A percentile compares a stretch with the other conserved stretches of the same genome.
These are phyloP conservation scores for Diceros bicornis DNA, from an alignment of 2,797 vertebrate species.

Conservation along the genomic window DNA sequence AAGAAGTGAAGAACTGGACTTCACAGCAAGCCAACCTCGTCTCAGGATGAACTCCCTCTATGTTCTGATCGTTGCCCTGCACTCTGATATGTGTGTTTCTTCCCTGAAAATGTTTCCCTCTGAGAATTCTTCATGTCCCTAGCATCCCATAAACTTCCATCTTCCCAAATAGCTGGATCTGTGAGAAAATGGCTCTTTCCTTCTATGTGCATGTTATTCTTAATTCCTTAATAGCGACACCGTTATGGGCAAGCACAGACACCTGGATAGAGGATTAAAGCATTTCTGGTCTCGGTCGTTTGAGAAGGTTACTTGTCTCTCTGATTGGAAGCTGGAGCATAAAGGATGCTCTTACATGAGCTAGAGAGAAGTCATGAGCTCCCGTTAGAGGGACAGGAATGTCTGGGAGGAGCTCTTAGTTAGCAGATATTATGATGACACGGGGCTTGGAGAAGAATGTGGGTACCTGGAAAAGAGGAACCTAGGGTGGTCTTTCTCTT, in stretches of 20 bases:
- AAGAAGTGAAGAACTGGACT: neutral
- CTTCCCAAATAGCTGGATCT: neutral
- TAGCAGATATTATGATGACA: neutral
- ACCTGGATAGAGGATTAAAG: neutral
- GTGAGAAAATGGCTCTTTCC: neutral
- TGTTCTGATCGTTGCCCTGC: neutral
- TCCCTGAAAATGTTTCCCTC: neutral
- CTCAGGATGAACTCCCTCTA: neutral
- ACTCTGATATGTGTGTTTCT: neutral
- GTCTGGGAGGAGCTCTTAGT: neutral
- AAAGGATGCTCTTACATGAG: too few relatives aligned
- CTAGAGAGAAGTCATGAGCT: neutral
- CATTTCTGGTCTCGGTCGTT: neutral
- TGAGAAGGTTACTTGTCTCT: neutral
- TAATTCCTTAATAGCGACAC: too few relatives aligned
- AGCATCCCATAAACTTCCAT: neutral
- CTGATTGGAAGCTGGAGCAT: too few relatives aligned
- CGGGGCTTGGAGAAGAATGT: neutral
- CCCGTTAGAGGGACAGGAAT: neutral
- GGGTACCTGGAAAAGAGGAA: neutral
- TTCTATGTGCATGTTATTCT: neutral
- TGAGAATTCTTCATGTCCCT: neutral
- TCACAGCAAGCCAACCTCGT: neutral
- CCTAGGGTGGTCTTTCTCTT: neutral
- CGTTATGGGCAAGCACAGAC: too few relatives aligned